Evolutionary conservation across 2,797 vertebrate species (phyloP), one percentile per base, ranked within the genome.

Genomic region (Luscinia luscinia): DNA sequence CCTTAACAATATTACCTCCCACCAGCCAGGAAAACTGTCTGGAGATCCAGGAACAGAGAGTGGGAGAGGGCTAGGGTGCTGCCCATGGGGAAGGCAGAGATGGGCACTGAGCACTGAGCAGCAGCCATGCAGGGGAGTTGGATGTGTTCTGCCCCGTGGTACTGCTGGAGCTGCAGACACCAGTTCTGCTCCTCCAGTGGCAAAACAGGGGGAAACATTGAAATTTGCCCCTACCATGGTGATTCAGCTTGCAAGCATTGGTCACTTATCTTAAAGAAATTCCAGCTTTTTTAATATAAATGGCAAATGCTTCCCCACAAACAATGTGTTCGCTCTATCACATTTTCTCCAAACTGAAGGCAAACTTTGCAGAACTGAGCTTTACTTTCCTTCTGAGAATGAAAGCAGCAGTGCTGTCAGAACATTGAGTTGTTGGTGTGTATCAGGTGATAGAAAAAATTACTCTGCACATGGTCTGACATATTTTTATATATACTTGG

Each of bases 331-430:
- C 11, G 14, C 62, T 48, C 51, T 78, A 69, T 58, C n/a, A 7
- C 24, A 26, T 63, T 54, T 64, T 58, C 77, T 91, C 68, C 66
- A 90, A 77, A 63, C 78, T 96, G 82, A 62, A 87, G 82, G 62
- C 74, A 66, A 63, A 52, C 80, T 82, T 18, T 92, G 93, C 92
- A 95, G 77, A 69, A 73, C 79, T 88, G 43, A 84, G 73, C 94
- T 90, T 95, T 92, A 89, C 92, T 96, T 95, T 95, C 96, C 87
- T 91, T 96, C 96, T 92, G 85, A 95, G 95, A 95, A 86, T 88
- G 91, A 96, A 96, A 96, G 95, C 93, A 92, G 78, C 64, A 73
- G 41, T 72, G 34, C 92, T 96, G 51, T 89, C 87, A 97, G 84
- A 90, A 87, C 57, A 75, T 22, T 58, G 57, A 87, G 46, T 40